Percentiles rank a stretch among this genome's conserved stretches.
These are phyloP conservation scores for Lagopus leucura DNA, from an alignment of 2,113 vertebrate genomes.

Conservation along the genomic window DNA sequence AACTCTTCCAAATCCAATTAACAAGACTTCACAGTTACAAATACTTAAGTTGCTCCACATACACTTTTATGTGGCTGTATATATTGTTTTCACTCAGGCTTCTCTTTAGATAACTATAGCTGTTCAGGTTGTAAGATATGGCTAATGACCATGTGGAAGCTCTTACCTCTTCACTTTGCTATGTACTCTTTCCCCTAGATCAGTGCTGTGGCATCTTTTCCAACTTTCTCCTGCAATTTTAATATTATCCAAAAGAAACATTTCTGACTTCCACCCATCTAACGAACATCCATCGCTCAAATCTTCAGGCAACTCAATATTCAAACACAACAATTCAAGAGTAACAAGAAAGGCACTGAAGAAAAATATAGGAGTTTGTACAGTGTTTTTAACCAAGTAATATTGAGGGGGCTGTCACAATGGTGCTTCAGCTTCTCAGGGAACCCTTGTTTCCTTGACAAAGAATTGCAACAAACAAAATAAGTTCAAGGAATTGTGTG, in stretches of 20 bases:
- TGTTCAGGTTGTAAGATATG: not conserved
- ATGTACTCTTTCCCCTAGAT: not conserved
- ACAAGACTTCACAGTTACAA: not conserved
- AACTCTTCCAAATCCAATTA: not conserved
- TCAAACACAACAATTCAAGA: not conserved
- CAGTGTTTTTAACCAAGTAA: not conserved
- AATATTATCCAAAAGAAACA: not conserved
- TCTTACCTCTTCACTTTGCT: not conserved
- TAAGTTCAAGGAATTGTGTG: not conserved
- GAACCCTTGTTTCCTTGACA: not conserved
- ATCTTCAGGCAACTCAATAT: not conserved
- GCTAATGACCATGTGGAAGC: not conserved
- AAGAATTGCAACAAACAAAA: not conserved
- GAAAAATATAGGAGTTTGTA: not conserved
- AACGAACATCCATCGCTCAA: fast-evolving
- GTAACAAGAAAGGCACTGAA: not conserved
- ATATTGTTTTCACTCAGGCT: not conserved
- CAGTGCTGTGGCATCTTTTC: not conserved
- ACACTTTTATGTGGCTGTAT: not conserved
- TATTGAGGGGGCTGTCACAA: not conserved
- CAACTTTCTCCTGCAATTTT: not conserved
- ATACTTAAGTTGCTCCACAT: not conserved
- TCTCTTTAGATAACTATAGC: not conserved
- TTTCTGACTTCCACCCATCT: not conserved
- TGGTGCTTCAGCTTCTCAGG: not conserved